Evolutionary conservation across 2,888 invertebrate genomes (phyloP).

Genomic region (Microctonus hyperodae): DNA sequence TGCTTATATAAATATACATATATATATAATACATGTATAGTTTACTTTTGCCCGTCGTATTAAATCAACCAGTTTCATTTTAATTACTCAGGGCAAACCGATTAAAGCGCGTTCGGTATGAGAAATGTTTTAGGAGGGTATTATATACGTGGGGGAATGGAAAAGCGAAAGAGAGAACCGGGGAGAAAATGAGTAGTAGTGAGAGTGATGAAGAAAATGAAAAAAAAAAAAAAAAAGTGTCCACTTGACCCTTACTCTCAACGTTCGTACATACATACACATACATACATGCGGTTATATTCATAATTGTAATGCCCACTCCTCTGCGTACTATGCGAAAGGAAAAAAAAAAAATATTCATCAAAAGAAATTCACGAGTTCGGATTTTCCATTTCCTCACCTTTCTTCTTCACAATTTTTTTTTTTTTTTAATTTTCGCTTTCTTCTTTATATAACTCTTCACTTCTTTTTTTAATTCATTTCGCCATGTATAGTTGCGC

Average conservation of each 20-base stretch:
- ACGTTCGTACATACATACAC: background rate
- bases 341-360: constrained; percentile 16
- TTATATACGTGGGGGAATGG: background rate
- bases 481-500: constrained; percentile 1
- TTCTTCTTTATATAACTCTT: background rate
- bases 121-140: constrained; percentile 28
- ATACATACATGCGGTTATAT: constrained; percentile 4
- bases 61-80: constrained; percentile 44
- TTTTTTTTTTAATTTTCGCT: constrained; percentile 6
- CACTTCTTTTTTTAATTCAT: constrained; percentile 2
- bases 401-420: constrained; percentile 12
- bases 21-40: background rate
- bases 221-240: constrained; percentile 21
- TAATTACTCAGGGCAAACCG: constrained; percentile 42
- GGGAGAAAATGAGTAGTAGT: constrained; percentile 19
- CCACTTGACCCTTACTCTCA: constrained; percentile 1
- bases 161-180: background rate
- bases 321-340: background rate
- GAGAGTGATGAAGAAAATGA: constrained; percentile 12
- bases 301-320: constrained; percentile 18
- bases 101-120: constrained; percentile 37
- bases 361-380: constrained; percentile 20
- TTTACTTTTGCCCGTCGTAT: constrained; percentile 28
- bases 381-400: constrained; percentile 18
- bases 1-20: background rate